Evolutionary conservation across 2,888 invertebrate genomes (phyloP).

Genomic region (Stomorhina lunata): DNA sequence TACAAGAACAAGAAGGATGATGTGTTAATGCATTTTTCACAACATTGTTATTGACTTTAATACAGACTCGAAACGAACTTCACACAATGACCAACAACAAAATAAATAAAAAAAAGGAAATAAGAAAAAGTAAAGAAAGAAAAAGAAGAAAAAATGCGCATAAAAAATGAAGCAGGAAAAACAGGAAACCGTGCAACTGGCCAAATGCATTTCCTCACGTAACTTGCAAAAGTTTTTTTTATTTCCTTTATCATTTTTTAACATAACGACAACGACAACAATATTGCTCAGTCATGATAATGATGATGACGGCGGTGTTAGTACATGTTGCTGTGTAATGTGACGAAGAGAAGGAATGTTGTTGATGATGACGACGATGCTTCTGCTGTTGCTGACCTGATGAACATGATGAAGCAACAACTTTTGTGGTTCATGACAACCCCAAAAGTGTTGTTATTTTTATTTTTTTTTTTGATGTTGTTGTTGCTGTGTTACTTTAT

Average conservation of each 20-base stretch:
- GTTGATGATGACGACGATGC: constrained; percentile 25
- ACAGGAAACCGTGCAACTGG: constrained; percentile 76
- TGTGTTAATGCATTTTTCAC: constrained; percentile 65
- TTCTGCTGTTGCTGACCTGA: constrained; percentile 54
- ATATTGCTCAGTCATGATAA: no score
- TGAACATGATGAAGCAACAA: constrained; percentile 69
- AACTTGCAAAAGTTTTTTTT: constrained; percentile 15
- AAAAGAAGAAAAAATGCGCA: constrained; percentile 19
- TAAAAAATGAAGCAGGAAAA: constrained; percentile 66
- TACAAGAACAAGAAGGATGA: constrained; percentile 32
- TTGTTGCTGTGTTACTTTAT: constrained; percentile 52
- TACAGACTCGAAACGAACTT: constrained; percentile 28
- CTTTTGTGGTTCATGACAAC: constrained; percentile 71
- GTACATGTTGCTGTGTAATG: not conserved
- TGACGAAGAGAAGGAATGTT: not conserved
- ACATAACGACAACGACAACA: constrained; percentile 2
- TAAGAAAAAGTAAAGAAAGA: constrained; percentile 3
- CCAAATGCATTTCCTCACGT: constrained; percentile 69
- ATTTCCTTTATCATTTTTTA: not conserved
- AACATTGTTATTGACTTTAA: constrained; percentile 60
- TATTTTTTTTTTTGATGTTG: constrained; percentile 26
- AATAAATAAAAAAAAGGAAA: constrained; percentile 32
- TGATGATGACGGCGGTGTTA: constrained; percentile 8
- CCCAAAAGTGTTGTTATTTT: constrained; percentile 70
- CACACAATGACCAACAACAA: not conserved